Evolutionary conservation across 2,113 vertebrate genomes (phyloP).

Genomic region (Ageneiosus marmoratus): DNA sequence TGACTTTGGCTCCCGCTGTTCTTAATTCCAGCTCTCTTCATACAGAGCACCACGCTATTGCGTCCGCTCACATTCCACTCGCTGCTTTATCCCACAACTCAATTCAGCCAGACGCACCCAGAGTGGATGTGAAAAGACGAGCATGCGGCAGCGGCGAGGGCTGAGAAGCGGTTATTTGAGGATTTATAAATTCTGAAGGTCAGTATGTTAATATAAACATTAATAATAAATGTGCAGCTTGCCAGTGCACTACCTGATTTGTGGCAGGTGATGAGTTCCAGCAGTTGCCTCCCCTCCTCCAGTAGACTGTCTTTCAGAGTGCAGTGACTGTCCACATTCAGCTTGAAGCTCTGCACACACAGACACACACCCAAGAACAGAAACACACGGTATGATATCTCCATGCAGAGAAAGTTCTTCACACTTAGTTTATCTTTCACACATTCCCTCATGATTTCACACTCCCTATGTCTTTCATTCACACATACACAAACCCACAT

Average conservation of each 20-base stretch:
- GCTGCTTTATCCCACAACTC: slow-evolving; percentile 54
- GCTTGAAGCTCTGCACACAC: slow-evolving; percentile 86
- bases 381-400: slow-evolving; percentile 35
- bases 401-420: slow-evolving; percentile 34
- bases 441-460: slow-evolving; percentile 39
- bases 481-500: slow-evolving; percentile 7
- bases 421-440: slow-evolving; percentile 21
- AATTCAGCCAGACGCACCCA: slow-evolving; percentile 46
- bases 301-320: slow-evolving; percentile 90
- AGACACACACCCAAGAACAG: slow-evolving; percentile 14
- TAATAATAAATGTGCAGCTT: slow-evolving; percentile 96
- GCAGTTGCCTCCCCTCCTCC: slow-evolving; percentile 89
- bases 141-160: background rate
- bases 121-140: slow-evolving; percentile 53
- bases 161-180: slow-evolving; percentile 81
- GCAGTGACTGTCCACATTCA: slow-evolving; percentile 88
- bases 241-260: slow-evolving; percentile 89
- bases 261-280: slow-evolving; percentile 90
- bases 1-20: slow-evolving; percentile 56
- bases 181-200: slow-evolving; percentile 97
- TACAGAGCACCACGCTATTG: slow-evolving; percentile 22
- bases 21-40: slow-evolving; percentile 57
- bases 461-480: slow-evolving; percentile 28
- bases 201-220: slow-evolving; percentile 98
- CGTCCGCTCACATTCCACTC: slow-evolving; percentile 29